Base-by-base conservation (phyloP, 2,797 vertebrate genomes). In the Ibycter americanus region DNA sequence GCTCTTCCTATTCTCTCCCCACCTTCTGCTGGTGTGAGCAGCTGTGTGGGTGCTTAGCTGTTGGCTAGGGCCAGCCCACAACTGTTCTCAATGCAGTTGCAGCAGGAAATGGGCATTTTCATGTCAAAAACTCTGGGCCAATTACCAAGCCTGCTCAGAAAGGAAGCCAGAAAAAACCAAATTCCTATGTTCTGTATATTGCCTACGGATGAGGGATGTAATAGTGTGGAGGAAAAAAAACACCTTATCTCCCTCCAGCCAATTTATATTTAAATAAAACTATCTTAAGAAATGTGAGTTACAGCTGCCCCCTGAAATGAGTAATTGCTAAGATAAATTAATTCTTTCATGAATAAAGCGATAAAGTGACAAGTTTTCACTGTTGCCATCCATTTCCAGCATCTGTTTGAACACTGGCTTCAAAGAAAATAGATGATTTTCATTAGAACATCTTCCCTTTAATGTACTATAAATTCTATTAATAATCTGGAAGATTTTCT, bases 321-420 rank as follows among this genome's bases (percentile, higher is more conserved):
- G 61, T 97, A 96, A 95, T 89, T 92, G 71, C 51, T 73, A 61
- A 94, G 95, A 97, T 94, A 84, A 97, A 97, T 94, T 90, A 97
- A 93, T 96, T 94, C 91, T 89, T 97, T 97, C 77, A 94, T 91
- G 67, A 83, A 81, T 46, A 68, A 89, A 94, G 49, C 52, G 89
- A 94, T 94, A 92, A 95, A 92, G n/a, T 71, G 87, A 88, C 91
- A 95, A 76, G n/a, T 56, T 55, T 87, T 92, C 40, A 34, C 86
- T 95, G 55, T 91, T 86, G 31, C 72, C 79, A 90, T 74, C 58
- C 66, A 49, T 84, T 95, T 93, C 74, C 55, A 68, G 59, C 81
- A 84, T 89, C 79, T 84, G 68, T 91, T 81, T 95, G 83, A 93
- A 84, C 74, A 90, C 71, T 83, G 51, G 17, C 96, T 96, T 95